Evolutionary conservation across 2,888 invertebrate species (phyloP).

Genomic region (Pterostichus madidus): DNA sequence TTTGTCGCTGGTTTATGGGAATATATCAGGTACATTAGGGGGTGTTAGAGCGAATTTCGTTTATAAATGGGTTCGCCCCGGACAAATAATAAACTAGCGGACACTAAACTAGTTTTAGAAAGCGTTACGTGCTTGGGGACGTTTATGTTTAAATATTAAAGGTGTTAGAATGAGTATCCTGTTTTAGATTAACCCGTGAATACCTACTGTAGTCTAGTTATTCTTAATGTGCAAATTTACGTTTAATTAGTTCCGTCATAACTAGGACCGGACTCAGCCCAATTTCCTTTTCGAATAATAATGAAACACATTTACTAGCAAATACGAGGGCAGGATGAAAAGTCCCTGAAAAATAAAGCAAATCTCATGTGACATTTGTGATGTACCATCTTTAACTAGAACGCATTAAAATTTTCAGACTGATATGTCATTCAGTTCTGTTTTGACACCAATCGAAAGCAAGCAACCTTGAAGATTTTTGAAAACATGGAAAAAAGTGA

Average conservation of each 20-base stretch:
- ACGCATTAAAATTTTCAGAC: too few species aligned
- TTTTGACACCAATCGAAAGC: too few species aligned
- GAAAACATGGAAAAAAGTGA: too few species aligned
- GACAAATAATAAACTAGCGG: conserved; percentile 52
- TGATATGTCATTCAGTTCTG: too few species aligned
- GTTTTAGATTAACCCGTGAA: conserved; percentile 41
- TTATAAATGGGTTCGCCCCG: conserved; percentile 36
- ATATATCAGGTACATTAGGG: conserved; percentile 35
- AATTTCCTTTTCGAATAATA: not conserved
- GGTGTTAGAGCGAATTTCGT: conserved; percentile 35
- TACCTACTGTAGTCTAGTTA: conserved; percentile 26
- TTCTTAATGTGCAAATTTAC: conserved; percentile 55
- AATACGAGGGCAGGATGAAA: too few species aligned
- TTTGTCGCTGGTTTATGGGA: conserved; percentile 28
- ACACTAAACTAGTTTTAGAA: conserved; percentile 39
- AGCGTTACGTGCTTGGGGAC: conserved; percentile 37
- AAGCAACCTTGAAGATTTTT: too few species aligned
- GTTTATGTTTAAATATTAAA: conserved; percentile 54
- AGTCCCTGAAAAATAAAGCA: too few species aligned
- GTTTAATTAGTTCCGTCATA: conserved; percentile 45
- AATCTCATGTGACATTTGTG: too few species aligned
- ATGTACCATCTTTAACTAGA: too few species aligned
- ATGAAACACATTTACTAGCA: too few species aligned
- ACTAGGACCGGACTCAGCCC: not conserved
- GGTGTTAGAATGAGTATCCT: conserved; percentile 26